Evolutionary conservation across 2,888 invertebrate genomes (phyloP).

Genomic region (Zhengitettix transpicula): DNA sequence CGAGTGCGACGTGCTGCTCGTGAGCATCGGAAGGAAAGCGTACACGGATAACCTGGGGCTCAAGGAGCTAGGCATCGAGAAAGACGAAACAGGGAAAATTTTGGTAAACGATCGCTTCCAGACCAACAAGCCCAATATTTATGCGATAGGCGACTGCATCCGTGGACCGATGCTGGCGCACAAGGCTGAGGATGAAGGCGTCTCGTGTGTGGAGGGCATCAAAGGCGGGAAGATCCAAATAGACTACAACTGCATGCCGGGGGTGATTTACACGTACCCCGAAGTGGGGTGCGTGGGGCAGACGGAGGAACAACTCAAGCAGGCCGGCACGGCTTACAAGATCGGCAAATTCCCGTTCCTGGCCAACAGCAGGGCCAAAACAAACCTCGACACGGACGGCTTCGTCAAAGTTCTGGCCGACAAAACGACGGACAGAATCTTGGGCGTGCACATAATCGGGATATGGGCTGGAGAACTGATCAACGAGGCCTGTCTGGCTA

Average conservation of each 20-base stretch:
- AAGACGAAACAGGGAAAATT: constrained; percentile 83
- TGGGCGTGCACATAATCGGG: constrained; percentile 76
- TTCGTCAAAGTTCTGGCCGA: constrained; percentile 90
- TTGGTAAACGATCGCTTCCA: constrained; percentile 91
- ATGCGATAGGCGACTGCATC: constrained; percentile 95
- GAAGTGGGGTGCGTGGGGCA: constrained; percentile 99
- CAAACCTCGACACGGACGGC: constrained; percentile 93
- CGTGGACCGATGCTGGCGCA: constrained; percentile 99
- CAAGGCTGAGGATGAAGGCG: constrained; percentile 98
- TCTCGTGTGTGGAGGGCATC: constrained; percentile 86
- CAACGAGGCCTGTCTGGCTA: constrained; percentile 54
- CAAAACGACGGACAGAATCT: constrained; percentile 79
- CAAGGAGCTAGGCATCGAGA: constrained; percentile 79
- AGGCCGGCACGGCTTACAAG: constrained; percentile 84
- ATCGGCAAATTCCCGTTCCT: constrained; percentile 95
- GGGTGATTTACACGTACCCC: constrained; percentile 96
- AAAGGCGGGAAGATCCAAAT: constrained; percentile 87
- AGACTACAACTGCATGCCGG: constrained; percentile 97
- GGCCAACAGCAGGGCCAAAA: constrained; percentile 98
- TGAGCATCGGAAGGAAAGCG: constrained; percentile 89
- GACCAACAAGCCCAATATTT: constrained; percentile 85
- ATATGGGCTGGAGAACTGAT: constrained; percentile 67
- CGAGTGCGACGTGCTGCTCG: constrained; percentile 88
- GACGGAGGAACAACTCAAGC: constrained; percentile 85
- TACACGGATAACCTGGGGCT: constrained; percentile 82